Evolutionary conservation across 1,140 invertebrate genomes (phyloP).

Genomic region (Sycophaga agraensis): DNA sequence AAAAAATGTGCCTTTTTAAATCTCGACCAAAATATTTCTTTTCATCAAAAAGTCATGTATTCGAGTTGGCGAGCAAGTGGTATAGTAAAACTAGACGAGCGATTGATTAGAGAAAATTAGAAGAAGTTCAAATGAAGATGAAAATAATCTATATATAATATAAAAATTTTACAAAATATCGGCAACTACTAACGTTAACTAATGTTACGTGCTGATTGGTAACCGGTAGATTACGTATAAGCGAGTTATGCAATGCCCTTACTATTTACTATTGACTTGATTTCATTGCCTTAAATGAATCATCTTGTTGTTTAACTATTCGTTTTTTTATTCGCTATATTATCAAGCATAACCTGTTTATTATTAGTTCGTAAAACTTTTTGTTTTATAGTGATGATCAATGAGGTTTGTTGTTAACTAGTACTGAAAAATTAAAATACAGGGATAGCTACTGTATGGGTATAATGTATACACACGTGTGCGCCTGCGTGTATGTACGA

Average conservation of each 20-base stretch:
- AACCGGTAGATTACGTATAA: constrained; percentile 7
- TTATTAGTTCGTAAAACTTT: constrained; percentile 14
- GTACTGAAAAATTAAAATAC: constrained; percentile 28
- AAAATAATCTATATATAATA: not conserved
- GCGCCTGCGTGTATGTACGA: not conserved
- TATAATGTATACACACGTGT: not conserved
- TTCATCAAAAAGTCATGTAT: not conserved
- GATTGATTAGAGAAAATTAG: not conserved
- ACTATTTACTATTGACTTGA: constrained; percentile 47
- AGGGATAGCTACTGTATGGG: constrained; percentile 1
- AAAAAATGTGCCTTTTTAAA: constrained; percentile 24
- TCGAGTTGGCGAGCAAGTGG: not conserved
- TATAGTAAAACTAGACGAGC: not conserved
- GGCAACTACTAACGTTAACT: constrained; percentile 10
- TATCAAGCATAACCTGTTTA: constrained; percentile 26
- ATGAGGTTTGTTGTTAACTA: constrained; percentile 45
- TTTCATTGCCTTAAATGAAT: constrained; percentile 53
- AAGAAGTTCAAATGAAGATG: constrained; percentile 4
- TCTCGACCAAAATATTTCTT: constrained; percentile 18
- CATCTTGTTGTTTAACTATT: constrained; percentile 48
- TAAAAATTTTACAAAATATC: not conserved
- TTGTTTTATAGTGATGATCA: constrained; percentile 18
- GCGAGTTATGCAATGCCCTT: not conserved
- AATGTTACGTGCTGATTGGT: constrained; percentile 6
- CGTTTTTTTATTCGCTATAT: constrained; percentile 39